Evolutionary conservation across 2,797 vertebrate genomes (phyloP).

Genomic region (Oryzias dopingdopingensis): DNA sequence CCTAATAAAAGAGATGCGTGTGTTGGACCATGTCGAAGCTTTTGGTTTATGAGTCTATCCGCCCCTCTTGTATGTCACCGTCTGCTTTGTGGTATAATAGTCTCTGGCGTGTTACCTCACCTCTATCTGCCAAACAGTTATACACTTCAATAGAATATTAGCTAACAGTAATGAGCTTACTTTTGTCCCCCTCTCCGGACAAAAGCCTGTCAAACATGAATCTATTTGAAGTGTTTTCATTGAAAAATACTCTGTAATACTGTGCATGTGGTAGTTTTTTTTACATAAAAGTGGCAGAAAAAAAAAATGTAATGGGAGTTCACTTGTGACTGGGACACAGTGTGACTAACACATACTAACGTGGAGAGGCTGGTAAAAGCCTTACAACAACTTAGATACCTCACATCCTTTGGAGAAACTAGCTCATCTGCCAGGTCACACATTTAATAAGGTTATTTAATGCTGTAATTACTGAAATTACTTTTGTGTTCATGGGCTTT

Average conservation of each 20-base stretch:
- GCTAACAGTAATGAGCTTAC: neutral
- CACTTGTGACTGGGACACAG: conserved; percentile 9
- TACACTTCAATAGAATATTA: conserved; percentile 9
- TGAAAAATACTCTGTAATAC: neutral
- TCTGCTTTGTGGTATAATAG: conserved; percentile 16
- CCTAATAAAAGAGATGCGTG: conserved; percentile 31
- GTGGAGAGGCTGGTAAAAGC: neutral
- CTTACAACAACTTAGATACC: conserved; percentile 31
- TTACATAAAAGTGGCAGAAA: neutral
- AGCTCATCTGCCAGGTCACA: conserved; percentile 7
- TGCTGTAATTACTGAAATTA: conserved; percentile 11
- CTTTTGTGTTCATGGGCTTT: conserved; percentile 6
- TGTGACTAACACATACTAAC: conserved; percentile 12
- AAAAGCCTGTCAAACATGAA: conserved; percentile 10
- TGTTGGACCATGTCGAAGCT: conserved; percentile 48
- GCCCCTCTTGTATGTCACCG: conserved; percentile 29
- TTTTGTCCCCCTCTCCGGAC: neutral
- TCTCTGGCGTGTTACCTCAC: conserved; percentile 24
- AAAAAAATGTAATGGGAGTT: no score
- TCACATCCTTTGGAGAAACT: conserved; percentile 4
- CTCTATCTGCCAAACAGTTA: conserved; percentile 2
- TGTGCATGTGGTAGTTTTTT: no score
- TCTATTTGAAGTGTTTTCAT: conserved; percentile 11
- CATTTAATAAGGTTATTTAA: conserved; percentile 13
- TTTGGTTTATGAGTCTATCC: conserved; percentile 34